Conservation (phyloP, 2,888 invertebrate species). For the Leucophenga montana region DNA sequence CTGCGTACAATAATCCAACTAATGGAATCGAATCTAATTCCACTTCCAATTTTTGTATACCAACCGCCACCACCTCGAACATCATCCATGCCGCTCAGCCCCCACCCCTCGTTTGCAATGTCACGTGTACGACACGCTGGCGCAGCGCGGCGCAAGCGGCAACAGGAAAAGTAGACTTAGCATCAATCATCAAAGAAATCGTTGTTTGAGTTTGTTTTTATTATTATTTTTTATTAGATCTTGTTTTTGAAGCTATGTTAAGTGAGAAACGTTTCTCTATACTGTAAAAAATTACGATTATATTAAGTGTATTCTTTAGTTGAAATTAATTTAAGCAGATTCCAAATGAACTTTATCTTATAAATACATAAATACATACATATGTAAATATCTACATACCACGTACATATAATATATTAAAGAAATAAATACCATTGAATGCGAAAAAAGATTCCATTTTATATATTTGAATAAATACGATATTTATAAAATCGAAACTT, state of each 20-base stretch:
- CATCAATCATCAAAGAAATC: constrained; percentile 3
- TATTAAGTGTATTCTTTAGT: too few species aligned
- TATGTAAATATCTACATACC: background rate
- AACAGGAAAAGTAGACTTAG: background rate
- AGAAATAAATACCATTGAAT: too few species aligned
- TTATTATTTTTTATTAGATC: background rate
- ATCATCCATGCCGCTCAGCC: background rate
- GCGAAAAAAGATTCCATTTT: too few species aligned
- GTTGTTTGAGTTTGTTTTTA: constrained; percentile 1
- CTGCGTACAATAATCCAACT: constrained; percentile 2
- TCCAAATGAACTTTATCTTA: background rate
- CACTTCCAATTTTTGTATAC: constrained; percentile 9
- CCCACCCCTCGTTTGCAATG: background rate
- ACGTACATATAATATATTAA: too few species aligned
- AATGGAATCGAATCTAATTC: constrained; percentile 24
- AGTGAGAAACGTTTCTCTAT: constrained; percentile 31
- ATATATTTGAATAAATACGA: too few species aligned
- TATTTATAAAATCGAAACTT: too few species aligned
- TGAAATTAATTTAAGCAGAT: too few species aligned
- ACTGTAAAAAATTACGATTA: too few species aligned
- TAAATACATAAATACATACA: background rate
- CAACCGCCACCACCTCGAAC: constrained; percentile 2
- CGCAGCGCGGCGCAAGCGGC: constrained; percentile 6
- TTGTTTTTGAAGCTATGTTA: constrained; percentile 18
- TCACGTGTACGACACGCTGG: constrained; percentile 26